Conservation (phyloP, 2,797 vertebrate species). For the Tokudaia muenninki region DNA sequence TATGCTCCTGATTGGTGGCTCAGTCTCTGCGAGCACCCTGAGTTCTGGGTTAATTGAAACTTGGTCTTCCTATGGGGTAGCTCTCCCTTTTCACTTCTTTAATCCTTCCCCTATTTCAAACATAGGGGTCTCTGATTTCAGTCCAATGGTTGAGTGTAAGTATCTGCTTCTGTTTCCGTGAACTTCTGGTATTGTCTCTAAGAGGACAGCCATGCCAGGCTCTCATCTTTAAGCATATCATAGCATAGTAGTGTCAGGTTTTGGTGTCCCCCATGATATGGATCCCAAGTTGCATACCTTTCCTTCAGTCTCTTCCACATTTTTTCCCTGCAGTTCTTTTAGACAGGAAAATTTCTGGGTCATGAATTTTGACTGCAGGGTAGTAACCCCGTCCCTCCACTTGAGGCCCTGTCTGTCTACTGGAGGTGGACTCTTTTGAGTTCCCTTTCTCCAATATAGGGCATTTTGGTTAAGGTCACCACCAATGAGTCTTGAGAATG, state of each 20-base stretch:
- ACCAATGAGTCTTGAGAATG: neutral
- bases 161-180: neutral
- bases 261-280: neutral
- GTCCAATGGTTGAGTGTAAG: neutral
- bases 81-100: neutral
- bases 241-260: neutral
- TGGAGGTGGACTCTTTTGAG: neutral
- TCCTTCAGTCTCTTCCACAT: neutral
- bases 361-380: neutral
- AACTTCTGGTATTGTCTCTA: neutral
- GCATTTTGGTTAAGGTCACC: neutral
- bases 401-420: neutral
- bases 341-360: neutral
- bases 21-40: neutral
- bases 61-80: neutral
- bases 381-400: neutral
- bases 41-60: neutral
- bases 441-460: neutral
- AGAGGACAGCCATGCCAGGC: neutral
- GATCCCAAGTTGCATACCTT: neutral
- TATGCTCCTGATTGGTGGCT: neutral
- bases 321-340: neutral
- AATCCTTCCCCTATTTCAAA: neutral
- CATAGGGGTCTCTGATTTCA: neutral
- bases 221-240: neutral